Conservation (phyloP, 2,888 invertebrate genomes). For the Venusia cambrica region DNA sequence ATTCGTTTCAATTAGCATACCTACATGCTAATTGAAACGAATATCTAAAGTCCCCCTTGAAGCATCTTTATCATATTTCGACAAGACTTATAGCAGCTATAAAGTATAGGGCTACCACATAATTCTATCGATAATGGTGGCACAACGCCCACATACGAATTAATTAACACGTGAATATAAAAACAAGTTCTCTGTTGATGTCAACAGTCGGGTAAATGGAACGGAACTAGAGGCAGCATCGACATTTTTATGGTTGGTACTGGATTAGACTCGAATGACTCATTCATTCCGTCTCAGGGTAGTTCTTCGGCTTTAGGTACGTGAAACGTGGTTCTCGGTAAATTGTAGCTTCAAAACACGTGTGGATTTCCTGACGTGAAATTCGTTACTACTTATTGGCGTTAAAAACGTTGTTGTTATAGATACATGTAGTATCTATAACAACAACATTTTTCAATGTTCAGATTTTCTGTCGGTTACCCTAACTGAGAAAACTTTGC, state of each 20-base stretch:
- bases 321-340: too few species aligned
- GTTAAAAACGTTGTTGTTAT: too few species aligned
- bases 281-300: constrained; percentile 58
- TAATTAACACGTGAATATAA: constrained; percentile 73
- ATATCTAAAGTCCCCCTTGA: constrained; percentile 47
- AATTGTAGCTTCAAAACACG: too few species aligned
- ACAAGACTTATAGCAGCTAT: constrained; percentile 60
- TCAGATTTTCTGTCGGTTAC: too few species aligned
- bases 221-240: constrained; percentile 62
- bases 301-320: too few species aligned
- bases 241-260: constrained; percentile 56
- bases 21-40: constrained; percentile 43
- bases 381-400: too few species aligned
- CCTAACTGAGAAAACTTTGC: too few species aligned
- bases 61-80: constrained; percentile 61
- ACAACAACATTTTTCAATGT: too few species aligned
- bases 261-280: constrained; percentile 66
- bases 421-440: too few species aligned
- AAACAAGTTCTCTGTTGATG: constrained; percentile 66
- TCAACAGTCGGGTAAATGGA: constrained; percentile 63
- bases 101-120: constrained; percentile 74
- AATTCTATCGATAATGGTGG: constrained; percentile 71
- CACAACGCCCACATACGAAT: constrained; percentile 71
- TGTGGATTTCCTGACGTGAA: too few species aligned
- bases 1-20: constrained; percentile 8